Evolutionary conservation across 2,797 vertebrate genomes (phyloP).

Genomic region (Salarias fasciatus): DNA sequence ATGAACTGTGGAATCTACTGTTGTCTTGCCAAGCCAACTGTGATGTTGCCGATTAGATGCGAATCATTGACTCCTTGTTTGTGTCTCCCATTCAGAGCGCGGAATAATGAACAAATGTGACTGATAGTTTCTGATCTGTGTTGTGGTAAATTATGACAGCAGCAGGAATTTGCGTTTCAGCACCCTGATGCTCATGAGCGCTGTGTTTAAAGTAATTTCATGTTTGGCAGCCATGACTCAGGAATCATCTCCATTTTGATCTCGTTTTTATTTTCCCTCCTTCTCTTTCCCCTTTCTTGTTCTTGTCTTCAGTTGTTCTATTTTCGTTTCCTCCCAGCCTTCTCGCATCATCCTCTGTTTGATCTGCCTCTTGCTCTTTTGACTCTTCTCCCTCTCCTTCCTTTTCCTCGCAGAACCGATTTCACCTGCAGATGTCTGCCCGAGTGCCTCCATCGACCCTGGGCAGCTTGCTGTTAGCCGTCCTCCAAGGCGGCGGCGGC

Average conservation of each 20-base stretch:
- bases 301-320: slow-evolving; percentile 7
- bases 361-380: background rate
- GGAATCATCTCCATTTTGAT: slow-evolving; percentile 57
- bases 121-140: slow-evolving; percentile 65
- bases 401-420: slow-evolving; percentile 82
- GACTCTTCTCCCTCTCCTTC: slow-evolving; percentile 4
- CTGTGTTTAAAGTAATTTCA: slow-evolving; percentile 60
- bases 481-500: slow-evolving; percentile 84
- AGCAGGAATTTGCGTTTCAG: slow-evolving; percentile 40
- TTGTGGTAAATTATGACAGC: slow-evolving; percentile 48
- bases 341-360: background rate
- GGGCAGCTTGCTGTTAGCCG: slow-evolving; percentile 84
- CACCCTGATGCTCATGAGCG: slow-evolving; percentile 41
- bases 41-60: slow-evolving; percentile 72
- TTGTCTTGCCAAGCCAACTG: slow-evolving; percentile 77
- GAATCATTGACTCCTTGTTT: slow-evolving; percentile 77
- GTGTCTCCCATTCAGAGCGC: slow-evolving; percentile 52
- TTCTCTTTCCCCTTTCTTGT: slow-evolving; percentile 5
- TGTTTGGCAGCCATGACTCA: slow-evolving; percentile 48
- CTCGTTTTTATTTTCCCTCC: slow-evolving; percentile 29
- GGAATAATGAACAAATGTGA: slow-evolving; percentile 71
- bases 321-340: background rate
- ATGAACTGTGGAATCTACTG: slow-evolving; percentile 76
- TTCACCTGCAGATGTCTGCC: slow-evolving; percentile 92
- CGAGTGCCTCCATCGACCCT: slow-evolving; percentile 86